phyloP scores from a whole-genome alignment of 1,140 invertebrate genomes.

The Zeugodacus cucurbitae region DNA sequence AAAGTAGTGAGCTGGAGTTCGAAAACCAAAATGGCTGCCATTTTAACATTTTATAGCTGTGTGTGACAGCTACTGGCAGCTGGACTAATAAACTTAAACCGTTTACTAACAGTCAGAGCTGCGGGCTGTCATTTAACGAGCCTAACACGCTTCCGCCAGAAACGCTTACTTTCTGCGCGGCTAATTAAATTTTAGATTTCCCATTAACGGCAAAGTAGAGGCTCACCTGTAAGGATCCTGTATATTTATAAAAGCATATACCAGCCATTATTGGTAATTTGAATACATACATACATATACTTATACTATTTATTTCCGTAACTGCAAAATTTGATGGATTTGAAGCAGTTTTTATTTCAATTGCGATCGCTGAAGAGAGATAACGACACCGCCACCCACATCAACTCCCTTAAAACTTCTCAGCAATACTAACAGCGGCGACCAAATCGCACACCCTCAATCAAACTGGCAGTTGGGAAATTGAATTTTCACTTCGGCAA shows the following conservation, averaged over 20 bases:
- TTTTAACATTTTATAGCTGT: neutral
- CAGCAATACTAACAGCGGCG: neutral
- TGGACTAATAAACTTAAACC: neutral
- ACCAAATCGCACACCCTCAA: neutral
- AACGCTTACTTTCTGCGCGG: neutral
- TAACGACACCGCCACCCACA: neutral
- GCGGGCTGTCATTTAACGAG: neutral
- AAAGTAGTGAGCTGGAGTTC: neutral
- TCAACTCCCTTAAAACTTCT: neutral
- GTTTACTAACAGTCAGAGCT: neutral
- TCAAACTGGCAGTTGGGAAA: neutral
- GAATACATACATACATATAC: neutral
- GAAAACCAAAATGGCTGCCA: neutral
- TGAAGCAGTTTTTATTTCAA: neutral
- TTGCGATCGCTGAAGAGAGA: neutral
- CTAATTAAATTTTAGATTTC: neutral
- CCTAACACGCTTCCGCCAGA: neutral
- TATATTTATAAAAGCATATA: neutral
- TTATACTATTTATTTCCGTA: neutral
- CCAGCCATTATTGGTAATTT: neutral
- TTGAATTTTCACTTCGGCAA: constrained; percentile 3
- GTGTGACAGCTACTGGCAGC: neutral
- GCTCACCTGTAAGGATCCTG: neutral
- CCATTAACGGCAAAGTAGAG: neutral
- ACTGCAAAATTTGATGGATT: neutral